Conservation (phyloP, 2,797 vertebrate genomes). For the Lophotriccus pileatus region DNA sequence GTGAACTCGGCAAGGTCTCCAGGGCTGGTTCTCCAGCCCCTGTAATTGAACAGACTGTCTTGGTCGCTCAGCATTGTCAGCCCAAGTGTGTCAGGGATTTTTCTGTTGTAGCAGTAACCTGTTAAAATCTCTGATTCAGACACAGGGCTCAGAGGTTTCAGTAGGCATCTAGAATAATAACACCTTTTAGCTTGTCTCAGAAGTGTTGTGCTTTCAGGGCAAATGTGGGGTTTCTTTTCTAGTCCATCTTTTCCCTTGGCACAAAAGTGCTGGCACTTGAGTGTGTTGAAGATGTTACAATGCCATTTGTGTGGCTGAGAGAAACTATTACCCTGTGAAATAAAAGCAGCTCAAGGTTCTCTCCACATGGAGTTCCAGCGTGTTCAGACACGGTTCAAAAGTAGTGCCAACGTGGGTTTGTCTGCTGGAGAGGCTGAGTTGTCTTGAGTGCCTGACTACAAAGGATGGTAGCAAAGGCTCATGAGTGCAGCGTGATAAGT, state of each 20-base stretch:
- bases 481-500: background rate
- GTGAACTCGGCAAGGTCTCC: background rate
- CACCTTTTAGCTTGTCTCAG: background rate
- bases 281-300: background rate
- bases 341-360: conserved; percentile 6
- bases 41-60: background rate
- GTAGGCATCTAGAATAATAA: background rate
- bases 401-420: background rate
- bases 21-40: background rate
- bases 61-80: background rate
- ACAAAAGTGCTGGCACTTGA: background rate
- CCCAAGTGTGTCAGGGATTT: background rate
- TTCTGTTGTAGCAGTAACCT: background rate
- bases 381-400: conserved; percentile 39
- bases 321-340: background rate
- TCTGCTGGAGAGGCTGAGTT: background rate
- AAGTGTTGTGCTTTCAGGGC: conserved; percentile 1
- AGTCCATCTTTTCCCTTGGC: conserved; percentile 5
- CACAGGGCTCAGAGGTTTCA: background rate
- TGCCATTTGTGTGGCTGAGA: background rate
- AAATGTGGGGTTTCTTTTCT: conserved; percentile 22
- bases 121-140: conserved; percentile 10
- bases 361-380: background rate
- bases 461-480: background rate
- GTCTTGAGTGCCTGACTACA: background rate